These are phyloP conservation scores for Luffia ferchaultella DNA, from an alignment of 2,888 invertebrate genomes.

Conservation along the genomic window DNA sequence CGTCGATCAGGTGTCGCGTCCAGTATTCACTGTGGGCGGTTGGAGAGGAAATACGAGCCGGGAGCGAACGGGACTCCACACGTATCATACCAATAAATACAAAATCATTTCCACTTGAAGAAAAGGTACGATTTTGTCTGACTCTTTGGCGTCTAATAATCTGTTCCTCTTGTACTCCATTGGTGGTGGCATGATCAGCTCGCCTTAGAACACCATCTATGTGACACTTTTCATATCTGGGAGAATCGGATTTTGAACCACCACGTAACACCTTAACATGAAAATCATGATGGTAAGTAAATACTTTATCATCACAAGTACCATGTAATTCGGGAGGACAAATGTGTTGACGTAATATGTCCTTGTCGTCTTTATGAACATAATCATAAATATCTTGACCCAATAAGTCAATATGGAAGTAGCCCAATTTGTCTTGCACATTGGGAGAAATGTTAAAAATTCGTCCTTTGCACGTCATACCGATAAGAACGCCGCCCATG, in stretches of 20 bases:
- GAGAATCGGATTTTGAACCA: slow-evolving; percentile 75
- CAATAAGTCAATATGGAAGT: slow-evolving; percentile 87
- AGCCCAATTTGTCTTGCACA: slow-evolving; percentile 85
- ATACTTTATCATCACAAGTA: slow-evolving; percentile 30
- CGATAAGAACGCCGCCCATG: slow-evolving; percentile 81
- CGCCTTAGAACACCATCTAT: slow-evolving; percentile 72
- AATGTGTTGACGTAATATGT: slow-evolving; percentile 74
- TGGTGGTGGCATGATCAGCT: slow-evolving; percentile 65
- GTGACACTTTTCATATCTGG: slow-evolving; percentile 74
- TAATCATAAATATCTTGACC: slow-evolving; percentile 88
- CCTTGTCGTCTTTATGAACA: slow-evolving; percentile 85
- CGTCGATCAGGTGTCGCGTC: slow-evolving; percentile 88
- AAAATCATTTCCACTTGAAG: slow-evolving; percentile 69
- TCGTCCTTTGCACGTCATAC: slow-evolving; percentile 81
- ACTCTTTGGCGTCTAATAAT: slow-evolving; percentile 55
- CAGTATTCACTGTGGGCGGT: slow-evolving; percentile 83
- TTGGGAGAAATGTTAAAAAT: slow-evolving; percentile 87
- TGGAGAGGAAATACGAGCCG: slow-evolving; percentile 68
- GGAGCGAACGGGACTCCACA: slow-evolving; percentile 66
- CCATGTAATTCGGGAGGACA: slow-evolving; percentile 61
- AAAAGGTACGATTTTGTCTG: slow-evolving; percentile 55
- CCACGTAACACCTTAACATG: slow-evolving; percentile 70
- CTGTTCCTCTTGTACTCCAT: slow-evolving; percentile 57
- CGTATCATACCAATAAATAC: slow-evolving; percentile 79
- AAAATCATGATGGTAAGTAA: slow-evolving; percentile 63